Conservation (phyloP, 2,113 vertebrate species). For the Microcebus ravelobensis region DNA sequence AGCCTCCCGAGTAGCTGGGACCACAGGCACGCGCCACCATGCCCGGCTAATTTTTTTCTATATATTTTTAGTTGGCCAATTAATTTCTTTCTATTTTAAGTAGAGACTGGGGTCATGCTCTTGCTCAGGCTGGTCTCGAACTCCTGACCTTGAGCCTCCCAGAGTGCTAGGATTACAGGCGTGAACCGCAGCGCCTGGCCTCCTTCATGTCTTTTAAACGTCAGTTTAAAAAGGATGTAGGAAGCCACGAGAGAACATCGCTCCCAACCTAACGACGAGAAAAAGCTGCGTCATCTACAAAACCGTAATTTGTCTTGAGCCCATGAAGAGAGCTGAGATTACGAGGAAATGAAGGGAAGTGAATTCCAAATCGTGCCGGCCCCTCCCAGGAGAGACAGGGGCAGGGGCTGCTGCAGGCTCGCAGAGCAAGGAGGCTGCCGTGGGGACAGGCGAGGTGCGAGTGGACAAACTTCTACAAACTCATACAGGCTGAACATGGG, state of each 20-base stretch:
- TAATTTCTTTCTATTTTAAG: no score
- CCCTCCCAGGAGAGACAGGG: not conserved
- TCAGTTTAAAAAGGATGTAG: not conserved
- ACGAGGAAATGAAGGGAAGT: not conserved
- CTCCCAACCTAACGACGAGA: not conserved
- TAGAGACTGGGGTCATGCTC: no score
- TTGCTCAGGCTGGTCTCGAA: no score
- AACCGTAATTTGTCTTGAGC: not conserved
- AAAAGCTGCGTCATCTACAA: not conserved
- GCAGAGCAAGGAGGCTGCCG: accelerated
- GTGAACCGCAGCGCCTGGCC: no score
- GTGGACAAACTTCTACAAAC: accelerated
- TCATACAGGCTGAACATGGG: accelerated
- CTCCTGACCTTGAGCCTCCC: no score
- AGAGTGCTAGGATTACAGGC: no score
- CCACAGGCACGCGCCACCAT: no score
- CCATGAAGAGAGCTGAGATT: not conserved
- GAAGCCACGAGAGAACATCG: not conserved
- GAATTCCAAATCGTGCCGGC: not conserved
- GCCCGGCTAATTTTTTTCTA: no score
- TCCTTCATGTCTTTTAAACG: not conserved
- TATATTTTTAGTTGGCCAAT: no score
- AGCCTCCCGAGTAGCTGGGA: no score
- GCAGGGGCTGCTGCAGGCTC: accelerated
- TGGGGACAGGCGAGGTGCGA: not conserved